Conservation (phyloP, 2,113 vertebrate genomes). For the Gopherus flavomarginatus region DNA sequence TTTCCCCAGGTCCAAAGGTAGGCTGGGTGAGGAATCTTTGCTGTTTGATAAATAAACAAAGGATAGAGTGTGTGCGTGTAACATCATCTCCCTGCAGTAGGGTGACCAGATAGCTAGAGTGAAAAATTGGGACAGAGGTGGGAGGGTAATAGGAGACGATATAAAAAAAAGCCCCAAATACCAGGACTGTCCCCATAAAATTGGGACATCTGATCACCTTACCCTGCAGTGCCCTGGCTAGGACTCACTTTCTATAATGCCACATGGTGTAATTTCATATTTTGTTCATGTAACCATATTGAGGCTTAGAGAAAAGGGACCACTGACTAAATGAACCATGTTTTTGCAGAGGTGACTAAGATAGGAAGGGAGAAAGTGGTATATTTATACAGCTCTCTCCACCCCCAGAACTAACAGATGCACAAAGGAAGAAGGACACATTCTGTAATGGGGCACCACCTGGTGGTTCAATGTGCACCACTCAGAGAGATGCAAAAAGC, state of each 20-base stretch:
- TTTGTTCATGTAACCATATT: not conserved
- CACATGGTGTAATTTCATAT: not conserved
- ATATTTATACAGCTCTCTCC: not conserved
- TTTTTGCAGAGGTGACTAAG: not conserved
- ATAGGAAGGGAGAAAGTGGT: not conserved
- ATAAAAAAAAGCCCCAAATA: too few relatives aligned
- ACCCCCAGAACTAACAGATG: not conserved
- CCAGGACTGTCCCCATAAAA: too few relatives aligned
- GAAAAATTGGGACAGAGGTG: too few relatives aligned
- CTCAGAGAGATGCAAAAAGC: not conserved
- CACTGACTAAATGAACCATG: not conserved
- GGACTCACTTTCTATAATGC: not conserved
- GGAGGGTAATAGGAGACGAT: too few relatives aligned
- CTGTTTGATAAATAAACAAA: not conserved
- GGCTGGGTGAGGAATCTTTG: not conserved
- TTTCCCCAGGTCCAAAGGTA: not conserved
- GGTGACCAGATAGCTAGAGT: too few relatives aligned
- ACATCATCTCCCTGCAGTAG: too few relatives aligned
- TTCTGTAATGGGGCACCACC: conserved; percentile 45
- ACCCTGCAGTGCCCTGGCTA: not conserved
- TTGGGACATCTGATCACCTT: too few relatives aligned
- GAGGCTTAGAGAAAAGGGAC: not conserved
- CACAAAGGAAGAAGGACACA: not conserved
- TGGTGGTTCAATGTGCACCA: conserved; percentile 39
- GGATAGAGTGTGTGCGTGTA: too few relatives aligned